These are phyloP conservation scores for Pteromalus puparum DNA, from an alignment of 1,140 invertebrate genomes.

Conservation along the genomic window DNA sequence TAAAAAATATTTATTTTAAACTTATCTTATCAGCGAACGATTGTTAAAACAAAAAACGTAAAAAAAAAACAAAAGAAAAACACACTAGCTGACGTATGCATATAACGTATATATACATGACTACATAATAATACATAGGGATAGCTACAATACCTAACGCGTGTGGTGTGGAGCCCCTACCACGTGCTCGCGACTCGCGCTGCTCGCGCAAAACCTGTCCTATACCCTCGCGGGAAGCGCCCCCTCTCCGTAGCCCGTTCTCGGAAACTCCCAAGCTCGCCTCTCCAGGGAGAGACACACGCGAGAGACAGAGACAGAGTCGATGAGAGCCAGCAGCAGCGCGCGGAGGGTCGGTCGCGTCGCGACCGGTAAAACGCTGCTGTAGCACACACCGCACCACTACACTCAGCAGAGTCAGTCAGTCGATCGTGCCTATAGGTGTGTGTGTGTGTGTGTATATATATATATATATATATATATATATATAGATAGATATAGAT, in stretches of 20 bases:
- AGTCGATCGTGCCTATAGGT: conserved; percentile 21
- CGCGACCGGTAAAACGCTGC: conserved; percentile 24
- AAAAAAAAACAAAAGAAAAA: no score
- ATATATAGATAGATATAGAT: background rate
- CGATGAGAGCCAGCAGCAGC: background rate
- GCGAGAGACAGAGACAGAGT: background rate
- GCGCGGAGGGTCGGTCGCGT: background rate
- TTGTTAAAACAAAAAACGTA: no score
- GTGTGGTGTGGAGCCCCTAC: no score
- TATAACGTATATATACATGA: no score
- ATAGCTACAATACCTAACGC: no score
- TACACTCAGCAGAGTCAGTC: conserved; percentile 5
- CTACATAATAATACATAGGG: background rate
- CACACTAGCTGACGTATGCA: no score
- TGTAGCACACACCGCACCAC: background rate
- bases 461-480: no score
- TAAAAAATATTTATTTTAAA: no score
- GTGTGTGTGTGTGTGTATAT: no score
- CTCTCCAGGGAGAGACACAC: background rate
- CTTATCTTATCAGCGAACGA: no score
- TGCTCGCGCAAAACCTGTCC: background rate
- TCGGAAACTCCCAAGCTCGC: background rate
- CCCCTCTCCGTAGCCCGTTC: background rate
- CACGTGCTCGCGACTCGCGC: no score
- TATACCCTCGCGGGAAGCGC: background rate